Percentiles rank a stretch among this genome's conserved stretches.
Conservation (phyloP, 1,140 invertebrate species). For the Oryzaephilus surinamensis region DNA sequence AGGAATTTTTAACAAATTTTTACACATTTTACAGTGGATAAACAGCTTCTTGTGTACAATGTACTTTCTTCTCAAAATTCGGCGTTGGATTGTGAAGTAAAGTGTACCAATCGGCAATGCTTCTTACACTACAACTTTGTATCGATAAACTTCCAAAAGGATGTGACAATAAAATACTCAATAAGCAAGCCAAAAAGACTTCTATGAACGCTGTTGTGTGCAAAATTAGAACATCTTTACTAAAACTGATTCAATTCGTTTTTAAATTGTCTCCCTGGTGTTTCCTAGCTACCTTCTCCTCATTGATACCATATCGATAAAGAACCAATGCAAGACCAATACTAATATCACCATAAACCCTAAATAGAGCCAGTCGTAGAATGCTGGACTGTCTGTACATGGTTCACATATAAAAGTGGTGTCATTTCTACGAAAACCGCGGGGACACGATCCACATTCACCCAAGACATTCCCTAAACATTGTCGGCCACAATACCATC, state of each 20-base stretch:
- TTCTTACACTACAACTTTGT: slow-evolving; percentile 63
- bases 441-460: slow-evolving; percentile 75
- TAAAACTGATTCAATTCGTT: slow-evolving; percentile 43
- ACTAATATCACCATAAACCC: slow-evolving; percentile 85
- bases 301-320: slow-evolving; percentile 75
- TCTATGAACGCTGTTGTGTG: slow-evolving; percentile 75
- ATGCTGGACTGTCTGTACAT: slow-evolving; percentile 61
- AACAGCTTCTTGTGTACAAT: slow-evolving; percentile 94
- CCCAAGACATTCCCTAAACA: slow-evolving; percentile 55
- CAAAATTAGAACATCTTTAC: slow-evolving; percentile 55
- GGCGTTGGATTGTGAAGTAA: slow-evolving; percentile 87
- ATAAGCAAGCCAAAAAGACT: slow-evolving; percentile 55
- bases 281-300: slow-evolving; percentile 50
- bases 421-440: slow-evolving; percentile 60
- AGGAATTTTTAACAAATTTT: slow-evolving; percentile 1
- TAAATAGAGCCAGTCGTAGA: slow-evolving; percentile 93
- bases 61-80: slow-evolving; percentile 76
- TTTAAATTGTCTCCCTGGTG: background rate
- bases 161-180: slow-evolving; percentile 65
- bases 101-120: slow-evolving; percentile 92
- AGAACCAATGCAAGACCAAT: slow-evolving; percentile 81
- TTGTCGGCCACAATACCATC: slow-evolving; percentile 74
- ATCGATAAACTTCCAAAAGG: slow-evolving; percentile 66
- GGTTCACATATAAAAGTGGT: slow-evolving; percentile 57
- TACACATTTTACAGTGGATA: slow-evolving; percentile 78